phyloP scores from a whole-genome alignment of 92 coral and sea anemone genomes.

The Siderastrea siderea region DNA sequence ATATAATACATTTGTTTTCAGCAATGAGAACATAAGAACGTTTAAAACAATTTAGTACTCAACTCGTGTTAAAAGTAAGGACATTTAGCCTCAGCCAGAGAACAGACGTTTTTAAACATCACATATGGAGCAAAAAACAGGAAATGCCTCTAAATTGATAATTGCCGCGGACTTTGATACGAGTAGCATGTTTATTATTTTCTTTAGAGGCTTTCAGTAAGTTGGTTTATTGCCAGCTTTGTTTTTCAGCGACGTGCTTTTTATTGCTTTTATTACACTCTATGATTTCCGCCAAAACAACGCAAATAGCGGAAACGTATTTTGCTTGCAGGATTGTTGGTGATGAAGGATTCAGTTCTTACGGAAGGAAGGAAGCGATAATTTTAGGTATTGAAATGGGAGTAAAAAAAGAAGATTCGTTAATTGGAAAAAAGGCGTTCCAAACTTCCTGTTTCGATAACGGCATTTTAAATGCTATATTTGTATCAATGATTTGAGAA shows the following conservation, averaged over 20 bases:
- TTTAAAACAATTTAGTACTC: too few relatives aligned
- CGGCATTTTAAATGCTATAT: not conserved
- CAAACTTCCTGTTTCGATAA: conserved; percentile 3
- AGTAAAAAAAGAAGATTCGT: not conserved
- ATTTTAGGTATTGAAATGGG: not conserved
- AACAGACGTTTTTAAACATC: too few relatives aligned
- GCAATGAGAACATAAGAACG: too few relatives aligned
- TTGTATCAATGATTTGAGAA: too few relatives aligned
- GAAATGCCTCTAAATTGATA: not conserved
- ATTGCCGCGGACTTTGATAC: not conserved
- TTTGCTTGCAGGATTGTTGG: not conserved
- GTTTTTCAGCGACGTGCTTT: not conserved
- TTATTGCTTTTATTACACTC: not conserved
- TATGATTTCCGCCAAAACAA: not conserved
- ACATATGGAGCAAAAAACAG: not conserved
- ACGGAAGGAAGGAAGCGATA: conserved; percentile 31
- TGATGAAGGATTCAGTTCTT: not conserved
- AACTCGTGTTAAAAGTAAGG: too few relatives aligned
- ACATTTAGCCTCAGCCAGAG: too few relatives aligned
- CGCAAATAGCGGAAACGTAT: not conserved
- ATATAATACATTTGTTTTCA: too few relatives aligned
- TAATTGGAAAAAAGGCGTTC: not conserved
- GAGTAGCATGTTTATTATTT: conserved; percentile 5
- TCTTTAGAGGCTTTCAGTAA: not conserved
- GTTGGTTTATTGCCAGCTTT: conserved; percentile 25